Evolutionary conservation across 1,140 invertebrate genomes (phyloP).

Genomic region (Chymomyza costata): DNA sequence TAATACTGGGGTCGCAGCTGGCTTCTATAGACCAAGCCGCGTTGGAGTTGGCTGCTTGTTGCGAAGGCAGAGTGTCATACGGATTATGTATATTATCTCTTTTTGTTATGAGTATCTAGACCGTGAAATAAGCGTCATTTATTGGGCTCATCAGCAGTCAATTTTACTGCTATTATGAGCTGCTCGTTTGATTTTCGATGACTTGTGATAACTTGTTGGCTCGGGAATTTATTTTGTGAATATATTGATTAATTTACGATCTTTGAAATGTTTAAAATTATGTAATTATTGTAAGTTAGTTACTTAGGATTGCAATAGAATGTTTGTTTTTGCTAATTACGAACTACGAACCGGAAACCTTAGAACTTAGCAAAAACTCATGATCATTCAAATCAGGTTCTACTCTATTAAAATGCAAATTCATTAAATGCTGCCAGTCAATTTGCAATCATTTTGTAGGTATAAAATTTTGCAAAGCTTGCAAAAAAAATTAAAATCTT

Average conservation of each 20-base stretch:
- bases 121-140: no score
- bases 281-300: conserved; percentile 1
- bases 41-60: conserved; percentile 32
- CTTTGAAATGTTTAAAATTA: not conserved
- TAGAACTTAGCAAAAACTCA: conserved; percentile 16
- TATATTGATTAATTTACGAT: conserved; percentile 18
- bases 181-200: no score
- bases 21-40: not conserved
- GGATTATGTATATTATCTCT: not conserved
- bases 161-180: no score
- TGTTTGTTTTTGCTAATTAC: not conserved
- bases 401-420: no score
- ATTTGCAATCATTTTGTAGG: no score
- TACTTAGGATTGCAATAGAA: not conserved
- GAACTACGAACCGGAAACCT: conserved; percentile 6
- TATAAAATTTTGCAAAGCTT: no score
- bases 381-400: no score
- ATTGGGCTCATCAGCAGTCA: conserved; percentile 4
- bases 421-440: no score
- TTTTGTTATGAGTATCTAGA: not conserved
- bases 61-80: conserved; percentile 8
- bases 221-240: conserved; percentile 14
- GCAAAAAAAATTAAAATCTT: no score
- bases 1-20: conserved; percentile 9
- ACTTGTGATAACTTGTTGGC: conserved; percentile 16